These are phyloP conservation scores for Manis pentadactyla DNA, from an alignment of 2,797 vertebrate species.

Conservation along the genomic window DNA sequence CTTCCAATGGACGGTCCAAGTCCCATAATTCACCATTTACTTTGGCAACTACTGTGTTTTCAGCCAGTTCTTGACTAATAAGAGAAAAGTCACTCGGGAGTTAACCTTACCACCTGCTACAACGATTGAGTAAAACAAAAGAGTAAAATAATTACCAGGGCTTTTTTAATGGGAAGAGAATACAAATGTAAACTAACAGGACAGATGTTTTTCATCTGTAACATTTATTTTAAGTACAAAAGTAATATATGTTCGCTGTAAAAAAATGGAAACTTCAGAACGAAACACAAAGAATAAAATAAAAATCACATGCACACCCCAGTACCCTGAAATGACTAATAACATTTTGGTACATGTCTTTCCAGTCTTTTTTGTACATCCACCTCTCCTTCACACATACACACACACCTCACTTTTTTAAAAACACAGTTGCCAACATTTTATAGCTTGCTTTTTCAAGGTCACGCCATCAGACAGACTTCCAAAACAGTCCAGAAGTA, in stretches of 20 bases:
- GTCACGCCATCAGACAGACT: background rate
- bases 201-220: background rate
- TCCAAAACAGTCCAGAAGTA: background rate
- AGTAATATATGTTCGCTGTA: background rate
- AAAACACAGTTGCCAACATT: background rate
- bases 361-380: background rate
- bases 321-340: background rate
- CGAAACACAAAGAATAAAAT: slow-evolving; percentile 18
- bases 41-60: slow-evolving; percentile 92
- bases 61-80: slow-evolving; percentile 91
- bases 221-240: slow-evolving; percentile 38
- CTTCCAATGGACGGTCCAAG: slow-evolving; percentile 93
- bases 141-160: background rate
- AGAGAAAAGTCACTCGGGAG: slow-evolving; percentile 4
- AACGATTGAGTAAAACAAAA: background rate
- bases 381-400: background rate
- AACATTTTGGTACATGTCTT: background rate
- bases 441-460: background rate
- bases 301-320: background rate
- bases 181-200: background rate
- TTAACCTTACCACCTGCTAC: background rate
- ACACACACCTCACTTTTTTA: background rate
- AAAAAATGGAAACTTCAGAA: background rate
- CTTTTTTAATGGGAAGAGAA: background rate
- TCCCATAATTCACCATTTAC: slow-evolving; percentile 95